Conservation (phyloP, 1,140 invertebrate species). For the Nixonia krombeini region DNA sequence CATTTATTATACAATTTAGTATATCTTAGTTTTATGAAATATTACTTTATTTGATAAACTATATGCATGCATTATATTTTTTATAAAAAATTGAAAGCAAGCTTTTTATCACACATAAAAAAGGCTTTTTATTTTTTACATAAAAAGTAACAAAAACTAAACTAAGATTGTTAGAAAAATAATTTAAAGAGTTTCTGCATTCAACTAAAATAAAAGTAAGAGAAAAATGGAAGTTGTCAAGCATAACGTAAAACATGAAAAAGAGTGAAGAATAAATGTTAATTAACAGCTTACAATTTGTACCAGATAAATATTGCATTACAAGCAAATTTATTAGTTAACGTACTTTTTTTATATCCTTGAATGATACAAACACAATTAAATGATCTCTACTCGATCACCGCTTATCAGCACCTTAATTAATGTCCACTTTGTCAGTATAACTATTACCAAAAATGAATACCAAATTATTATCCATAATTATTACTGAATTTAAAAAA, state of each 20-base stretch:
- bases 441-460: not conserved
- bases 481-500: slow-evolving; percentile 32
- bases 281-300: not conserved
- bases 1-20: no score
- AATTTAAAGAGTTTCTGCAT: not conserved
- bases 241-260: slow-evolving; percentile 29
- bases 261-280: slow-evolving; percentile 12
- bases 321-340: no score
- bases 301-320: not conserved
- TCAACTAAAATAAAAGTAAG: slow-evolving; percentile 14
- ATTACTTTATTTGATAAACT: no score
- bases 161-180: not conserved
- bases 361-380: no score
- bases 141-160: no score
- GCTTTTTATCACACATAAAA: no score
- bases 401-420: no score
- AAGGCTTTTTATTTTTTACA: not conserved
- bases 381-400: no score
- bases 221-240: slow-evolving; percentile 17
- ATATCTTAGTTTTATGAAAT: no score
- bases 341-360: no score
- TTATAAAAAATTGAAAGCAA: no score
- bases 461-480: not conserved
- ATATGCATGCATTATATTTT: no score
- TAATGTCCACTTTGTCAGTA: not conserved